phyloP scores from a whole-genome alignment of 1,140 invertebrate genomes.

The Idris sp. region DNA sequence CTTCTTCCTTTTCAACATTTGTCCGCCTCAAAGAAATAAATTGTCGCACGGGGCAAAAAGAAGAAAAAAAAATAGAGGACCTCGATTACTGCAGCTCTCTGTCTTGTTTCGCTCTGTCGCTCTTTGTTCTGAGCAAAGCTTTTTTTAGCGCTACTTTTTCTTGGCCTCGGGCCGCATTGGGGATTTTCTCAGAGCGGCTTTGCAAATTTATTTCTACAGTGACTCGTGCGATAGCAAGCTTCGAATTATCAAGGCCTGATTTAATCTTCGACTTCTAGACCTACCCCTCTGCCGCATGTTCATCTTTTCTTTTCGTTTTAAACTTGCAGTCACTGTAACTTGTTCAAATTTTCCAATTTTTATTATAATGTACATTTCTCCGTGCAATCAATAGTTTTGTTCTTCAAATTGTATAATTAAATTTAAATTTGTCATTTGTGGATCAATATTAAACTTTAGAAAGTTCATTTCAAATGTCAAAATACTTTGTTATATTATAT shows the following conservation, averaged over 20 bases:
- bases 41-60: conserved; percentile 62
- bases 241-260: conserved; percentile 62
- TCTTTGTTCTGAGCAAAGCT: conserved; percentile 38
- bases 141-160: conserved; percentile 53
- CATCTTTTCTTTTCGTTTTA: conserved; percentile 14
- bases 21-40: conserved; percentile 70
- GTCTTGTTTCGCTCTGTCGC: conserved; percentile 47
- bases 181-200: conserved; percentile 43
- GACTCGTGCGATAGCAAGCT: conserved; percentile 49
- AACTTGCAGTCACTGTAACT: conserved; percentile 22
- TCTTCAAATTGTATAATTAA: too few species aligned
- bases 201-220: conserved; percentile 60
- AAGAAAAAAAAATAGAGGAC: too few species aligned
- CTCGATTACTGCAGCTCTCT: conserved; percentile 54
- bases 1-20: conserved; percentile 67
- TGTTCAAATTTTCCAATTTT: background rate
- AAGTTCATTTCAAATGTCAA: too few species aligned
- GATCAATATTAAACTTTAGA: too few species aligned
- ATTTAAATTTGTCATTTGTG: too few species aligned
- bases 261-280: conserved; percentile 62
- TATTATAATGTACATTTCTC: too few species aligned
- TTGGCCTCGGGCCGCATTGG: conserved; percentile 29
- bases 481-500: too few species aligned
- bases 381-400: too few species aligned
- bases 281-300: conserved; percentile 1